A percentile compares a stretch with the other conserved stretches of the same genome.
phyloP scores from a whole-genome alignment of 2,888 invertebrate species.

The Hydropsyche betteni region DNA sequence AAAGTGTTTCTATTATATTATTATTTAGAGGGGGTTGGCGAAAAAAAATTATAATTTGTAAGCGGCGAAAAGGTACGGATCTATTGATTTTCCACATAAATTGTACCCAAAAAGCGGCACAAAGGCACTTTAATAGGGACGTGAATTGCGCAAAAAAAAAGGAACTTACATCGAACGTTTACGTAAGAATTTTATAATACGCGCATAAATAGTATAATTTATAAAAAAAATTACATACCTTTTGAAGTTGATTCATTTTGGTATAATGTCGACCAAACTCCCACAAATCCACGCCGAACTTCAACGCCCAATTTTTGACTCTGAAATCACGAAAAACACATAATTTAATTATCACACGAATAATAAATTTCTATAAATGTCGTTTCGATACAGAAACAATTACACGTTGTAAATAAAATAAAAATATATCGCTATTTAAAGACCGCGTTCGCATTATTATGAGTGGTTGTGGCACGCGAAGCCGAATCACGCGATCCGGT shows the following conservation, averaged over 20 bases:
- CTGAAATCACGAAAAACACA: slow-evolving; percentile 67
- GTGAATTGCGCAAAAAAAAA: not conserved
- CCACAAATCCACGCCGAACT: slow-evolving; percentile 91
- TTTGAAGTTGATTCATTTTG: slow-evolving; percentile 87
- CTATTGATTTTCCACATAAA: not conserved
- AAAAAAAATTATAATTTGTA: slow-evolving; percentile 5
- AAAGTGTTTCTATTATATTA: no score
- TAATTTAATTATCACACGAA: not conserved
- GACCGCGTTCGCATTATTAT: not conserved
- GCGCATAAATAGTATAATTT: not conserved
- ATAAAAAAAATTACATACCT: slow-evolving; percentile 69
- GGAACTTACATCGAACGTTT: no score
- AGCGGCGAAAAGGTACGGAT: not conserved
- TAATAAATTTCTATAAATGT: slow-evolving; percentile 1
- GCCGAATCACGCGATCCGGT: no score
- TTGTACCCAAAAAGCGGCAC: not conserved
- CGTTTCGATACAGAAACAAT: slow-evolving; percentile 8
- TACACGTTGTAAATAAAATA: slow-evolving; percentile 8
- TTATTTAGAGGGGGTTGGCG: no score
- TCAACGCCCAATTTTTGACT: slow-evolving; percentile 91
- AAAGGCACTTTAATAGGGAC: not conserved
- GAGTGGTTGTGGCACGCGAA: not conserved
- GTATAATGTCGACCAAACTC: slow-evolving; percentile 88
- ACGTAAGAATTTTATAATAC: no score
- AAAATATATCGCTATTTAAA: slow-evolving; percentile 21